A percentile compares a stretch with the other conserved stretches of the same genome.
phyloP scores from a whole-genome alignment of 2,113 vertebrate genomes.

The Sturnira hondurensis region DNA sequence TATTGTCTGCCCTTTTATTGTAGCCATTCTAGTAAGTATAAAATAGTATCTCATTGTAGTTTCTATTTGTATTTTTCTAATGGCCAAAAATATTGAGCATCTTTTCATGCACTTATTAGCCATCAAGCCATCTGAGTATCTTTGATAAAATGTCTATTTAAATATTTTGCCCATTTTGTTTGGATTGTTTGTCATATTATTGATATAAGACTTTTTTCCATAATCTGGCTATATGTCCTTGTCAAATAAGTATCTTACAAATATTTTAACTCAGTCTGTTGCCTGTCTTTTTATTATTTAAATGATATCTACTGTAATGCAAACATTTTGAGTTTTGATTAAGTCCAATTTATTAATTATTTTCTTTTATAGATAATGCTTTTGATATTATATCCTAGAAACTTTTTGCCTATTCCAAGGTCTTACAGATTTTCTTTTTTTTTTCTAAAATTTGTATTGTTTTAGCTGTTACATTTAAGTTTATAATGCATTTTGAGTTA shows the following conservation, averaged over 20 bases:
- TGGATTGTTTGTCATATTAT: background rate
- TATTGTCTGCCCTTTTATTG: background rate
- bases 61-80: background rate
- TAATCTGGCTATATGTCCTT: background rate
- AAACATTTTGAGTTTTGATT: conserved; percentile 16
- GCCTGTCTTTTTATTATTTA: background rate
- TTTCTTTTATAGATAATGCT: background rate
- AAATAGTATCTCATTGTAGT: background rate
- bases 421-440: background rate
- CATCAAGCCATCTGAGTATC: background rate
- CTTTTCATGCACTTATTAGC: background rate
- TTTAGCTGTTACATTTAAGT: background rate
- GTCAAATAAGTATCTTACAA: background rate
- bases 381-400: background rate
- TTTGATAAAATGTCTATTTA: background rate
- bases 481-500: background rate
- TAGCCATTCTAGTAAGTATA: background rate
- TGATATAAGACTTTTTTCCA: background rate
- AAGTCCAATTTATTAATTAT: background rate
- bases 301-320: background rate
- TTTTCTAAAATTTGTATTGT: background rate
- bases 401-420: background rate
- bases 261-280: background rate
- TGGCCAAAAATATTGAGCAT: background rate
- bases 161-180: background rate